phyloP scores from a whole-genome alignment of 2,113 vertebrate genomes.

The Notothenia rossii region DNA sequence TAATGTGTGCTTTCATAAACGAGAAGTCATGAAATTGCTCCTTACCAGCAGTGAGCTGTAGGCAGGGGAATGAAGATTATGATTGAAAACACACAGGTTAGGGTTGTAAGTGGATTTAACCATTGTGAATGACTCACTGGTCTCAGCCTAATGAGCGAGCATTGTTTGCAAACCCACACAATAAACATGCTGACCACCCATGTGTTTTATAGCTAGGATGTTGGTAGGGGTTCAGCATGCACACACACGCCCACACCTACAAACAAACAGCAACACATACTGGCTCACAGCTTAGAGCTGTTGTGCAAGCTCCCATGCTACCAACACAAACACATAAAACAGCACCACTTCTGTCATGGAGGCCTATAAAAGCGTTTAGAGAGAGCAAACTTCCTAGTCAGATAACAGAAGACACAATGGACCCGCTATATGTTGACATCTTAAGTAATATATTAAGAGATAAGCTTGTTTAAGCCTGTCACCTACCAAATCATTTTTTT shows the following conservation, averaged over 20 bases:
- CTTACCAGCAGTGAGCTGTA: slow-evolving; percentile 57
- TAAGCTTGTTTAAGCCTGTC: not conserved
- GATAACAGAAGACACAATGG: slow-evolving; percentile 54
- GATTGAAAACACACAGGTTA: slow-evolving; percentile 62
- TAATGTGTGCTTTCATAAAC: slow-evolving; percentile 27
- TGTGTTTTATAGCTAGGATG: slow-evolving; percentile 74
- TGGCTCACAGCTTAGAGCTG: slow-evolving; percentile 60
- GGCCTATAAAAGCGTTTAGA: slow-evolving; percentile 52
- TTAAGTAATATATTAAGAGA: not conserved
- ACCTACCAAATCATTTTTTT: slow-evolving; percentile 7
- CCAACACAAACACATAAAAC: slow-evolving; percentile 75
- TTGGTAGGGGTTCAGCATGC: slow-evolving; percentile 52
- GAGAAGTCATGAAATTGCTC: slow-evolving; percentile 42
- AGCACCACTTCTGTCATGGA: slow-evolving; percentile 58
- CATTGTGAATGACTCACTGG: slow-evolving; percentile 45
- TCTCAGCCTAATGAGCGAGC: slow-evolving; percentile 43
- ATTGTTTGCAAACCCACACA: slow-evolving; percentile 61
- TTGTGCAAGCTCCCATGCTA: slow-evolving; percentile 48
- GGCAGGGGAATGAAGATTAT: slow-evolving; percentile 61
- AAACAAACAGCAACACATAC: slow-evolving; percentile 34
- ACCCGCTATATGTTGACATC: slow-evolving; percentile 17
- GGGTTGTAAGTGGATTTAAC: slow-evolving; percentile 53
- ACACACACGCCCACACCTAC: slow-evolving; percentile 40
- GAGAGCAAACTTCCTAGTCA: slow-evolving; percentile 39
- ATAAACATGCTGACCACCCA: slow-evolving; percentile 79